Base-by-base conservation (phyloP, 2,797 vertebrate genomes). In the Borostomias antarcticus region DNA sequence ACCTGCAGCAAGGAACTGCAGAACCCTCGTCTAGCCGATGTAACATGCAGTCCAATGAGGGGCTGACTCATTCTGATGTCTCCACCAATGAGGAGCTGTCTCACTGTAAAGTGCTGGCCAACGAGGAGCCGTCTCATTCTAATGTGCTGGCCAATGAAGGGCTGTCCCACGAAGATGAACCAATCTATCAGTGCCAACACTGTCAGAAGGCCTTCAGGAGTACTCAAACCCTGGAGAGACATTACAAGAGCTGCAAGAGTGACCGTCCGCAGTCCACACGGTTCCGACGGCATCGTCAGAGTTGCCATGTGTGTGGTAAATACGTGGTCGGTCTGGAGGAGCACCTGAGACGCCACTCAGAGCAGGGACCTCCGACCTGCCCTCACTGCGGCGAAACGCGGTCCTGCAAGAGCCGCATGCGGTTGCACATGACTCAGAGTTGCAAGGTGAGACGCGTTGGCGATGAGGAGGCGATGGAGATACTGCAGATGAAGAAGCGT, bases 141-240 rank as follows among this genome's bases (percentile, higher is more conserved):
- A 23, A 37, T 21, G 30, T 13, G 57, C 32, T 37, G 21, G 35
- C 32, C 5, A 23, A 23, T 9, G 57, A 37, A 33, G 32, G 33
- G 33, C 35, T 19, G 5, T 37, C 57, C 57, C 57, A 58, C 57
- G 40, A 32, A 11, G 33, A 33, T 37, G 57, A 37, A 11, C 19
- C 19, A 19, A 29, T 21, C 33, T 58, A 58, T 25, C 19, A 2
- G 11, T 58, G 56, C 29, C 56, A n/a, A 1, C 9, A n/a, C 21
- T 58, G 56, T 25, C n/a, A 58, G 19, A 58, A 58, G 56, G 37
- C 37, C 21, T 58, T 35, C 32, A 58, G 37, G 56, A 19, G n/a
- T 19, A 23, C 33, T 13, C 32, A 30, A 25, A 58, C n/a, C 56
- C 37, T 58, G 10, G 7, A 58, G 21, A 33, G 37, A 23, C 56